phyloP scores from a whole-genome alignment of 2,797 vertebrate species.

The Pampus argenteus region DNA sequence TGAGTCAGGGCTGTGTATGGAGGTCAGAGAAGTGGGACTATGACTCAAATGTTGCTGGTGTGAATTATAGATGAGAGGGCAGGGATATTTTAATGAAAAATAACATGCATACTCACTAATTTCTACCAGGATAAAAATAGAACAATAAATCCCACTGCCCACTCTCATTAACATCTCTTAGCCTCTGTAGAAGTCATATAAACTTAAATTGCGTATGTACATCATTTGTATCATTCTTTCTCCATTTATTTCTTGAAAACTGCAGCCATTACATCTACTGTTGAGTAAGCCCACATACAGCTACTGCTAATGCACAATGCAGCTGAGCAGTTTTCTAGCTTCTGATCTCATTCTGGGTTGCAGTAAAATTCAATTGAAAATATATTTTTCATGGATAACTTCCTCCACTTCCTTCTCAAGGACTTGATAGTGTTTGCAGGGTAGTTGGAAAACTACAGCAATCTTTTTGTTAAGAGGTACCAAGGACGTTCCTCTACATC shows the following conservation, averaged over 20 bases:
- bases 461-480: too few species aligned
- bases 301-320: background rate
- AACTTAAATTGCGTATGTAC: too few species aligned
- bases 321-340: background rate
- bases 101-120: constrained; percentile 39
- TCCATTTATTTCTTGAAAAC: constrained; percentile 1
- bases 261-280: background rate
- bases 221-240: constrained; percentile 7
- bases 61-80: constrained; percentile 64
- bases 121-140: constrained; percentile 42
- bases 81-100: constrained; percentile 55
- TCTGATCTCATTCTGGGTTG: constrained; percentile 12
- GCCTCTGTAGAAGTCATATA: background rate
- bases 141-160: constrained; percentile 44
- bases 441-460: constrained; percentile 26
- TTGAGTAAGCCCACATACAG: background rate
- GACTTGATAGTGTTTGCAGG: constrained; percentile 1
- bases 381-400: constrained; percentile 16
- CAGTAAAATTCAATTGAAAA: constrained; percentile 9
- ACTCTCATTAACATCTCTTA: constrained; percentile 4
- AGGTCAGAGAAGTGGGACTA: constrained; percentile 60
- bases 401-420: constrained; percentile 18
- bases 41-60: constrained; percentile 66
- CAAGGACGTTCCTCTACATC: background rate
- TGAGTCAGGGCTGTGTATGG: constrained; percentile 59